Evolutionary conservation across 2,113 vertebrate species (phyloP).

Genomic region (Lethenteron camtschaticum): DNA sequence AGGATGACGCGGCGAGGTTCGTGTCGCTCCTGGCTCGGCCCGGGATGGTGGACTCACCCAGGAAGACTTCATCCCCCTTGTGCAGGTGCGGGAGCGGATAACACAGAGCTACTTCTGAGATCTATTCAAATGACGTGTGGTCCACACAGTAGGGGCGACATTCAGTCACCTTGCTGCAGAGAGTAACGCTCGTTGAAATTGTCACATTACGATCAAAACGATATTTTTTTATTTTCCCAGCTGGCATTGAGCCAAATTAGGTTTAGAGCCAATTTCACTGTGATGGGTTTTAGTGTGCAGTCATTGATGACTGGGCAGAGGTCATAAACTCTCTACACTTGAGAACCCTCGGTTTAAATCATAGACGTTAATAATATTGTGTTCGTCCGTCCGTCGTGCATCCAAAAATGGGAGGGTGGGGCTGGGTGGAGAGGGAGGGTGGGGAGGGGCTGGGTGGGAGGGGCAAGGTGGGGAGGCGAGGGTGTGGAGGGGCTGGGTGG

Average conservation of each 20-base stretch:
- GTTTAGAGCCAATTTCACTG: constrained; percentile 12
- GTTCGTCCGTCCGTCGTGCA: too few species aligned
- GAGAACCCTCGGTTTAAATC: too few species aligned
- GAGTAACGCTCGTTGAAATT: constrained; percentile 9
- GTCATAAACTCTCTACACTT: too few species aligned
- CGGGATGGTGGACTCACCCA: constrained; percentile 53
- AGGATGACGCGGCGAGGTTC: constrained; percentile 76
- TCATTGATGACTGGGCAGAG: too few species aligned
- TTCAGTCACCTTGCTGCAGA: not conserved
- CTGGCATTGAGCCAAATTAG: constrained; percentile 14
- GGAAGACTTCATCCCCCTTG: constrained; percentile 78
- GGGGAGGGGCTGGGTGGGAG: too few species aligned
- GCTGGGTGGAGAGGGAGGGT: too few species aligned
- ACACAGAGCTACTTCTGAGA: not conserved
- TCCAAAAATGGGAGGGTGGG: too few species aligned
- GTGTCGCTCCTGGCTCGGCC: constrained; percentile 60
- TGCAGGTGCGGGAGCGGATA: constrained; percentile 40
- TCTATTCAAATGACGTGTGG: not conserved
- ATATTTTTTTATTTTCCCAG: not conserved
- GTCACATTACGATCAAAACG: not conserved
- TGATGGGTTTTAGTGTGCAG: too few species aligned
- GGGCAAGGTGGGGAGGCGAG: too few species aligned
- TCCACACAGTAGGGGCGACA: not conserved
- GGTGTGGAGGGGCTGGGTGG: too few species aligned
- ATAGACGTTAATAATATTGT: too few species aligned